Evolutionary conservation across 2,113 vertebrate genomes (phyloP), one percentile per base, ranked within the genome.

Genomic region (Mugil cephalus): DNA sequence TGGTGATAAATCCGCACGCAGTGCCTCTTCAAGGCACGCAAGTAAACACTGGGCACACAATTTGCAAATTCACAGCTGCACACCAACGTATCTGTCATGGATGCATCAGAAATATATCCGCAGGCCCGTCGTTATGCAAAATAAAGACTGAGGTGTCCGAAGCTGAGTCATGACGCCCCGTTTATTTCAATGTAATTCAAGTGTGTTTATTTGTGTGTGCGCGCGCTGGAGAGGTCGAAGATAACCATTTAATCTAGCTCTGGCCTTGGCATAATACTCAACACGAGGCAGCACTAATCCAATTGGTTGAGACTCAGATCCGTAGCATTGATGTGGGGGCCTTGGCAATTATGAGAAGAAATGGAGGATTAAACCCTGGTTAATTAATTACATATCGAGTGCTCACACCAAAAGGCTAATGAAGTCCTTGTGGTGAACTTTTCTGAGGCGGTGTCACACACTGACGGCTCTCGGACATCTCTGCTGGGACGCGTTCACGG

Each of bases 341-440:
- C 78, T 69, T 43, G 4, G 77, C 77, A 47, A 87, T 80, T 82
- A 85, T 75, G 78, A 67, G 79, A 63, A 86, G 86, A 82, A 87
- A 83, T 48, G 69, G 73, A 69, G 86, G 88, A 90, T 90, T 89
- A 88, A 90, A 89, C 75, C 45, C 38, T 6, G 64, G 67, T 84
- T 90, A 87, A 88, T 88, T 91, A 89, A 90, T 89, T 87, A 85
- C 68, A 74, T 85, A 88, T 89, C 73, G 69, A 87, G 79, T 65
- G 82, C 74, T 86, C 63, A 19, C 69, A 84, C 71, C 65, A 80
- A 78, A 84, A 83, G 74, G 56, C 83, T 83, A 75, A 90, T 85
- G 82, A 84, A 81, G 79, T 76, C 77, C 77, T 84, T 12, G 1
- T 11, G 3, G 48, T 72, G 83, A 80, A 88, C 82, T 87, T 82